Evolutionary conservation across 92 coral and sea anemone genomes (phyloP).

Genomic region (Siderastrea radians): DNA sequence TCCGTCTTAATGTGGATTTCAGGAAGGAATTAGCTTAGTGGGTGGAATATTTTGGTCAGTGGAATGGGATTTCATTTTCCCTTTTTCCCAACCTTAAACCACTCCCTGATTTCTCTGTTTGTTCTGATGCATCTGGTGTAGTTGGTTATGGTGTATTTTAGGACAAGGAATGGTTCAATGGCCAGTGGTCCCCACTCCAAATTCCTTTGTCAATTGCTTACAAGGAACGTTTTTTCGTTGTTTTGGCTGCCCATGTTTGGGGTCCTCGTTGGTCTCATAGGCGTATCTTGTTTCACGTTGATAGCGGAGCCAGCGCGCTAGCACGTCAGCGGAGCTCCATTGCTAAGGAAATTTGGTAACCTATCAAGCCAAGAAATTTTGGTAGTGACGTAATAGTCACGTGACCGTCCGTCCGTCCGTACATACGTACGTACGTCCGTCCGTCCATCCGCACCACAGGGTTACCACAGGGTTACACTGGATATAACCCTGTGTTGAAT

Average conservation of each 20-base stretch:
- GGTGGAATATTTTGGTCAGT: slow-evolving; percentile 25
- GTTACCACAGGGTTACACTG: no score
- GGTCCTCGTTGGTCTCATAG: no score
- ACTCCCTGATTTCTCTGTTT: slow-evolving; percentile 23
- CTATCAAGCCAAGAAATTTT: no score
- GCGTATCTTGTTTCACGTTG: no score
- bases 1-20: slow-evolving; percentile 44
- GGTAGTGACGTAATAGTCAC: no score
- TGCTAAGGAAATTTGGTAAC: no score
- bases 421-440: no score
- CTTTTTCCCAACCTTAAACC: slow-evolving; percentile 31
- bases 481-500: no score
- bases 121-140: slow-evolving; percentile 39
- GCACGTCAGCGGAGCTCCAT: no score
- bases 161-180: slow-evolving; percentile 49
- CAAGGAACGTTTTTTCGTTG: slow-evolving; percentile 50
- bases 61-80: slow-evolving; percentile 63
- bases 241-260: slow-evolving; percentile 20
- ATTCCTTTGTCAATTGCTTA: slow-evolving; percentile 35
- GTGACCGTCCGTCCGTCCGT: no score
- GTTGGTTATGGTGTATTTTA: slow-evolving; percentile 38
- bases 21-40: slow-evolving; percentile 47
- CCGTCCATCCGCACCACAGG: no score
- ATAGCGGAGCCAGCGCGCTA: no score
- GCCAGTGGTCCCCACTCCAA: slow-evolving; percentile 32